These are phyloP conservation scores for rabbit (Oryctolagus cuniculus) DNA, from an alignment of 2,113 vertebrate genomes.

Conservation along the genomic window DNA sequence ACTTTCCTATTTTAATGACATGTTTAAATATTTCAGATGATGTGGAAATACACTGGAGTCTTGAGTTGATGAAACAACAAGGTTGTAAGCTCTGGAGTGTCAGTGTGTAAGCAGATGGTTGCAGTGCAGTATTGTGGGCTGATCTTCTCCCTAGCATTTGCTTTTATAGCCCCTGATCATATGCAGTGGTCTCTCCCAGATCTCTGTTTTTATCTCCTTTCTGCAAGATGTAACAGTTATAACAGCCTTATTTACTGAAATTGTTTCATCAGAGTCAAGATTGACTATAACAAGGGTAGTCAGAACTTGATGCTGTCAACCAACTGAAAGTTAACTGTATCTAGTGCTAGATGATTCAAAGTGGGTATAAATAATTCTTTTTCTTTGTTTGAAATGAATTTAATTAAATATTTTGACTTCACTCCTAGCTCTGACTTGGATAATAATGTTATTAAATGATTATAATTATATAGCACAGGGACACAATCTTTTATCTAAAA, in stretches of 20 bases:
- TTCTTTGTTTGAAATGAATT: slow-evolving; percentile 44
- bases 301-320: slow-evolving; percentile 10
- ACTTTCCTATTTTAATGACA: neutral
- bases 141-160: slow-evolving; percentile 7
- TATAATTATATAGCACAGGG: neutral
- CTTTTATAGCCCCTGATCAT: slow-evolving; percentile 44
- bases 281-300: slow-evolving; percentile 47
- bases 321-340: slow-evolving; percentile 31
- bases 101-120: slow-evolving; percentile 59
- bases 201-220: slow-evolving; percentile 60
- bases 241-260: slow-evolving; percentile 65
- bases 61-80: slow-evolving; percentile 47
- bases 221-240: slow-evolving; percentile 67
- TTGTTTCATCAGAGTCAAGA: slow-evolving; percentile 45
- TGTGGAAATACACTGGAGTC: neutral
- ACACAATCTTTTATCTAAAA: neutral
- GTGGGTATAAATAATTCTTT: neutral
- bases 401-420: slow-evolving; percentile 63
- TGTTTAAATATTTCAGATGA: slow-evolving; percentile 33
- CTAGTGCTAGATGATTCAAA: neutral
- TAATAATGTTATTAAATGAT: slow-evolving; percentile 34
- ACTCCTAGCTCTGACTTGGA: slow-evolving; percentile 24
- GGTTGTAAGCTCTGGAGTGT: neutral
- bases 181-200: slow-evolving; percentile 23
- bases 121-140: neutral